Evolutionary conservation across 2,113 vertebrate genomes (phyloP).

Genomic region (Egretta garzetta): DNA sequence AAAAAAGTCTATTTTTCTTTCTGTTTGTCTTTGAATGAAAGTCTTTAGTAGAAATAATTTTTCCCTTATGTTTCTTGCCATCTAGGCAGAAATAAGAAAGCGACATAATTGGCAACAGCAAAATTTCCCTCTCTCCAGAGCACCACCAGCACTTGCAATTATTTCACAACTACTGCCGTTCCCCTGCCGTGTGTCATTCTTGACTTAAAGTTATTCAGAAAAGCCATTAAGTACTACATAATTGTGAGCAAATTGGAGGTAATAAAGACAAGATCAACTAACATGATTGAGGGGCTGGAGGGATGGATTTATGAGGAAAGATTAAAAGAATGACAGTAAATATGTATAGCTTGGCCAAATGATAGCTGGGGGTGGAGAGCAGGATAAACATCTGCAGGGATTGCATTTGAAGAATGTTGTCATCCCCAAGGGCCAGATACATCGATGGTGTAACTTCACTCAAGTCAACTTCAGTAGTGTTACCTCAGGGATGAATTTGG

Average conservation of each 20-base stretch:
- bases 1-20: not conserved
- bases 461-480: not conserved
- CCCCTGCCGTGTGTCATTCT: not conserved
- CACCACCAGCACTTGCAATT: not conserved
- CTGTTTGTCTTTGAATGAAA: not conserved
- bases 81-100: not conserved
- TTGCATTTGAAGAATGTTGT: not conserved
- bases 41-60: not conserved
- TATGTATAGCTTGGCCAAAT: conserved; percentile 46
- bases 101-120: not conserved
- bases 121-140: not conserved
- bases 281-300: conserved; percentile 65
- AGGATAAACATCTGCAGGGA: not conserved
- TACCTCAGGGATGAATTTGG: not conserved
- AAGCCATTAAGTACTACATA: conserved; percentile 42
- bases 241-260: conserved; percentile 69
- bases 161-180: conserved; percentile 1
- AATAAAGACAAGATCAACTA: conserved; percentile 72
- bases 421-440: not conserved
- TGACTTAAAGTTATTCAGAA: conserved; percentile 47
- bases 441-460: not conserved
- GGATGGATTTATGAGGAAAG: conserved; percentile 67
- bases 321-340: conserved; percentile 59
- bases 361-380: not conserved
- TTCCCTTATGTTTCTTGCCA: not conserved